These are phyloP conservation scores for Pharmacophagus antenor DNA, from an alignment of 2,888 invertebrate species.

Conservation along the genomic window DNA sequence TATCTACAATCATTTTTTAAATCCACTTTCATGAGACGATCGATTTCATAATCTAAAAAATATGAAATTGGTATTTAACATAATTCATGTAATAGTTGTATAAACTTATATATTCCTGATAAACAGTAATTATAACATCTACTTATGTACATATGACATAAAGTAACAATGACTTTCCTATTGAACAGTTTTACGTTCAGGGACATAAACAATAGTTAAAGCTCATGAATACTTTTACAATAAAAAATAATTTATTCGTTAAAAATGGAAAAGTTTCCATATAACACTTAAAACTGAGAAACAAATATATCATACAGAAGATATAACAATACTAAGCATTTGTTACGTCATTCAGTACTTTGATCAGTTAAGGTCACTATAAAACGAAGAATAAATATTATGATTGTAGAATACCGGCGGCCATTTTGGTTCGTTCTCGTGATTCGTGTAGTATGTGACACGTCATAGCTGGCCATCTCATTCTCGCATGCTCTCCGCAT, in stretches of 20 bases:
- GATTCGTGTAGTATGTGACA: conserved; percentile 75
- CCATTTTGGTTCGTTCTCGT: conserved; percentile 80
- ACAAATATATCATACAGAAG: conserved; percentile 48
- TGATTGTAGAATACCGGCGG: conserved; percentile 78
- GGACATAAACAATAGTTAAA: conserved; percentile 52
- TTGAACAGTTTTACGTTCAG: conserved; percentile 35
- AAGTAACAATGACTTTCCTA: conserved; percentile 33
- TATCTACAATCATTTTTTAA: conserved; percentile 62
- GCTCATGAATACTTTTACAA: conserved; percentile 54
- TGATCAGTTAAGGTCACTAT: conserved; percentile 79
- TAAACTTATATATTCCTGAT: conserved; percentile 25
- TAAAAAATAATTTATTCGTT: conserved; percentile 39
- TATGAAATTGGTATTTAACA: conserved; percentile 1
- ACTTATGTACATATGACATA: conserved; percentile 26
- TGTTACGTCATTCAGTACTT: conserved; percentile 78
- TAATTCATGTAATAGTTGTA: conserved; percentile 24
- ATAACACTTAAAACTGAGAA: conserved; percentile 42
- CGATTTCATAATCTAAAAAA: conserved; percentile 34
- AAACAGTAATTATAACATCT: conserved; percentile 26
- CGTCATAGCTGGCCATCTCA: conserved; percentile 74
- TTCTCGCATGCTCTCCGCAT: conserved; percentile 76
- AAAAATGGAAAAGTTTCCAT: conserved; percentile 56
- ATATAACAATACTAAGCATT: conserved; percentile 58
- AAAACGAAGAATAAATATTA: conserved; percentile 79
- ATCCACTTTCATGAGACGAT: conserved; percentile 37